A percentile compares a stretch with the other conserved stretches of the same genome.
Conservation (phyloP, 1,140 invertebrate genomes). For the Centruroides vittatus region DNA sequence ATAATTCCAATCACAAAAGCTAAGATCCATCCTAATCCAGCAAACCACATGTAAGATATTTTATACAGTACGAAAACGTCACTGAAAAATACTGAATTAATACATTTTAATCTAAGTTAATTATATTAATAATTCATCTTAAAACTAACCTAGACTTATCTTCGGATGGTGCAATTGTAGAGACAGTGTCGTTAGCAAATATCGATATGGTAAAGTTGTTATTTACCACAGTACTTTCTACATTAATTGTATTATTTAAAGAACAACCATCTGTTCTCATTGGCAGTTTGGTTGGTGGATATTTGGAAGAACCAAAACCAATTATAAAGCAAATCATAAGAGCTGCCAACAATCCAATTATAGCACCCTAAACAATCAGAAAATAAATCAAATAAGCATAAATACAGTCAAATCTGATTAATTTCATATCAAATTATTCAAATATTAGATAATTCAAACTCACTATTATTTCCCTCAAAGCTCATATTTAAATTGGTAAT, state of each 20-base stretch:
- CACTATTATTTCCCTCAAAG: too few species aligned
- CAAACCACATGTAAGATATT: constrained; percentile 79
- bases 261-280: constrained; percentile 10
- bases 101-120: not conserved
- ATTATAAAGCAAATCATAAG: constrained; percentile 63
- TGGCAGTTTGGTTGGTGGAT: not conserved
- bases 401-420: not conserved
- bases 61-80: constrained; percentile 38
- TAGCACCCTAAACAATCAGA: constrained; percentile 40
- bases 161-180: not conserved
- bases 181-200: constrained; percentile 1
- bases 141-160: not conserved
- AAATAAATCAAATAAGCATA: constrained; percentile 3
- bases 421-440: not conserved
- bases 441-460: too few species aligned
- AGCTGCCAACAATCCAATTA: constrained; percentile 45
- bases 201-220: constrained; percentile 1
- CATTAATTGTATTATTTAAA: not conserved
- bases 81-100: not conserved
- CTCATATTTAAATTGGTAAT: too few species aligned
- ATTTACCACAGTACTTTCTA: not conserved
- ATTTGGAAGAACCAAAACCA: constrained; percentile 47
- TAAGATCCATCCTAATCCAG: constrained; percentile 47
- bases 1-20: constrained; percentile 51
- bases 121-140: not conserved